Conservation (phyloP, 2,888 invertebrate species). For the Nowickia ferox region DNA sequence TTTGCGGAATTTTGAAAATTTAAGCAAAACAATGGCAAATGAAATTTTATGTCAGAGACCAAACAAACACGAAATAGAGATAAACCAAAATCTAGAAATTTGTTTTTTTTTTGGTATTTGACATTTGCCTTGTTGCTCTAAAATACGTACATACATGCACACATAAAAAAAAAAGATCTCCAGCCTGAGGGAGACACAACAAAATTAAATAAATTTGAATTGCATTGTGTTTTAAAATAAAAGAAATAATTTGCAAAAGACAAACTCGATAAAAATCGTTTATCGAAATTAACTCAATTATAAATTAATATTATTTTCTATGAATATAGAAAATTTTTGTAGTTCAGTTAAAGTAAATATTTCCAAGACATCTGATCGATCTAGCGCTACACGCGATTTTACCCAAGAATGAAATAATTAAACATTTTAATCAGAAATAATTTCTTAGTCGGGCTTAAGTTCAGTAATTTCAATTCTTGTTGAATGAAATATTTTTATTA, state of each 20-base stretch:
- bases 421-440: no score
- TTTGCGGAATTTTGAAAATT: constrained; percentile 16
- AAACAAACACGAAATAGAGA: neutral
- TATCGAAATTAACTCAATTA: no score
- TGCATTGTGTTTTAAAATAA: neutral
- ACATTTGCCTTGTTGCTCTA: constrained; percentile 52
- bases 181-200: neutral
- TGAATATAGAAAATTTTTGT: no score
- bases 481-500: no score
- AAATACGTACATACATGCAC: neutral
- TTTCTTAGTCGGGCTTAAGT: no score
- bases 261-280: no score
- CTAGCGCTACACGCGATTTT: no score
- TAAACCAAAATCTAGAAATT: constrained; percentile 1
- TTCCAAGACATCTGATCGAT: no score
- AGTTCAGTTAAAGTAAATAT: no score
- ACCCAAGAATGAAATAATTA: no score
- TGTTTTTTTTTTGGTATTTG: constrained; percentile 24
- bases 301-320: no score
- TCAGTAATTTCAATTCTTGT: no score
- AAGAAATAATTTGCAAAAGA: neutral
- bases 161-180: neutral
- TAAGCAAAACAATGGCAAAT: constrained; percentile 55
- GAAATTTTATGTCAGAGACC: constrained; percentile 50
- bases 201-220: constrained; percentile 5